phyloP scores from a whole-genome alignment of 2,113 vertebrate species.

The Myxocyprinus asiaticus region DNA sequence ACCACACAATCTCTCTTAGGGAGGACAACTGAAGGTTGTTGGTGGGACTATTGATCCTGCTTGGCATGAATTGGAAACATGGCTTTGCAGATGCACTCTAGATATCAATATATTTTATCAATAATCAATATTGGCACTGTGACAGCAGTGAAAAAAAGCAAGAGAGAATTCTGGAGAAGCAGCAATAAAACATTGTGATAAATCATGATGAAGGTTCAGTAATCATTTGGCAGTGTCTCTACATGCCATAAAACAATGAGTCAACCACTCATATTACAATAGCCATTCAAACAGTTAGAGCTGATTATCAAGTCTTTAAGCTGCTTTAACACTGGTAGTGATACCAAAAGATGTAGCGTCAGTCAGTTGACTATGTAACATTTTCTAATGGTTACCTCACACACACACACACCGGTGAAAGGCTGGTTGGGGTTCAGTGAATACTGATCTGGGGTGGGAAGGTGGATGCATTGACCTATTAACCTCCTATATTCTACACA shows the following conservation, averaged over 20 bases:
- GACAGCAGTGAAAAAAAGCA: background rate
- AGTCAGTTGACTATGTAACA: background rate
- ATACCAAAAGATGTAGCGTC: background rate
- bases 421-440: background rate
- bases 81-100: constrained; percentile 29
- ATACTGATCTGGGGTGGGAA: background rate
- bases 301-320: background rate
- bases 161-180: too few relatives aligned
- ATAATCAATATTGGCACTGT: constrained; percentile 36
- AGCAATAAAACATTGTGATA: background rate
- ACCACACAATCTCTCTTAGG: background rate
- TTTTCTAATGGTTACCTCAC: background rate
- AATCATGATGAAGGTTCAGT: background rate
- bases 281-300: background rate
- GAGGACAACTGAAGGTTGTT: constrained; percentile 33
- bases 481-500: constrained; percentile 17
- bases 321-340: background rate
- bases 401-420: background rate
- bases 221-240: too few relatives aligned
- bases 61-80: constrained; percentile 23
- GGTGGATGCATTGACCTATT: constrained; percentile 22
- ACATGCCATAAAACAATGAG: constrained; percentile 14
- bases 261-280: background rate
- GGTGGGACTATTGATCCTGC: constrained; percentile 41
- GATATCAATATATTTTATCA: constrained; percentile 39